Evolutionary conservation across 1,140 invertebrate genomes (phyloP).

Genomic region (Dendroctonus valens): DNA sequence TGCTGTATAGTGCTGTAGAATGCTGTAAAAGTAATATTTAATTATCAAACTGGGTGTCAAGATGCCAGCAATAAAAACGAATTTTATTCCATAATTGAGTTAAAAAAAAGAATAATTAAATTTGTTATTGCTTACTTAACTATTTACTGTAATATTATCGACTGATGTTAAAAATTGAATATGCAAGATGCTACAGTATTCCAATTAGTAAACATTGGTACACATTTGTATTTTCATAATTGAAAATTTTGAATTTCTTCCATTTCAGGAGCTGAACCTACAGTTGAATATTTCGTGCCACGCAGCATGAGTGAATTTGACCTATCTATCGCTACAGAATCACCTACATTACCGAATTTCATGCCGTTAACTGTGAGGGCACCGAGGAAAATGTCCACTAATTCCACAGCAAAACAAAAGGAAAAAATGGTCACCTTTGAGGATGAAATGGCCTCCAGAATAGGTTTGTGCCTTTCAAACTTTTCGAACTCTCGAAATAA

Average conservation of each 20-base stretch:
- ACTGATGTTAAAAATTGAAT: too few species aligned
- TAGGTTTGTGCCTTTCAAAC: conserved; percentile 21
- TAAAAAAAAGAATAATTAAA: too few species aligned
- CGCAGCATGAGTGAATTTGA: conserved; percentile 80
- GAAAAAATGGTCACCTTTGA: conserved; percentile 83
- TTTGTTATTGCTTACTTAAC: too few species aligned
- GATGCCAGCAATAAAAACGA: too few species aligned
- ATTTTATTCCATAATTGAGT: too few species aligned
- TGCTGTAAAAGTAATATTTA: too few species aligned
- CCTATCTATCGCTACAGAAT: conserved; percentile 58
- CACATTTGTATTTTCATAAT: background rate
- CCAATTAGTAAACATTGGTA: too few species aligned
- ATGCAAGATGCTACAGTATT: too few species aligned
- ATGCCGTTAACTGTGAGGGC: conserved; percentile 44
- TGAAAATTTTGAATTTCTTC: conserved; percentile 10
- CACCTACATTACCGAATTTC: conserved; percentile 37
- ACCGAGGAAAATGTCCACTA: conserved; percentile 42
- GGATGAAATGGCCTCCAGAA: conserved; percentile 59
- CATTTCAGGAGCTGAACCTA: conserved; percentile 54
- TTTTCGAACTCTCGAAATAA: background rate
- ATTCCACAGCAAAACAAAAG: conserved; percentile 35
- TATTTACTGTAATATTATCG: too few species aligned
- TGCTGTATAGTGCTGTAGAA: too few species aligned
- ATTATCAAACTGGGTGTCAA: too few species aligned
- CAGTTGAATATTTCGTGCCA: conserved; percentile 79